These are phyloP conservation scores for Hypsibius dujardini DNA, from an alignment of 1,140 invertebrate genomes.

Conservation along the genomic window DNA sequence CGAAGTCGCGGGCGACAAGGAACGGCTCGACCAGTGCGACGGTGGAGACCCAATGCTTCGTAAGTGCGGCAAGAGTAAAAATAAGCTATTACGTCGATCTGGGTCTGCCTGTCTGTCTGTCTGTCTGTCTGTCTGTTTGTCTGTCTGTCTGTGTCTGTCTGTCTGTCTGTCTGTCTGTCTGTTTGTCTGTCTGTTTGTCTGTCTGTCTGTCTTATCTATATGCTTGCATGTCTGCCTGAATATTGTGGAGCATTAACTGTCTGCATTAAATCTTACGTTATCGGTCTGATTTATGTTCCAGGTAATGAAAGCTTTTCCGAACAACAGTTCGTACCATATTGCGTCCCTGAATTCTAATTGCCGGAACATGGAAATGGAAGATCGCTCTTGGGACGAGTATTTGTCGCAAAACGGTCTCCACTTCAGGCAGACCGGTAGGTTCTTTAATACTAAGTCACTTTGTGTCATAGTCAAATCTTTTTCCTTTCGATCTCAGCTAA, in stretches of 20 bases:
- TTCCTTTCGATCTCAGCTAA: too few relatives aligned
- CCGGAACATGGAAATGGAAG: neutral
- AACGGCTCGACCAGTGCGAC: neutral
- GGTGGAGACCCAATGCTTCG: slow-evolving; percentile 2
- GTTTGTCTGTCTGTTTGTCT: too few relatives aligned
- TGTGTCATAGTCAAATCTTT: too few relatives aligned
- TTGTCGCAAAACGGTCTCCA: neutral
- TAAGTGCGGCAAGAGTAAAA: neutral
- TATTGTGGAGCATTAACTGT: too few relatives aligned
- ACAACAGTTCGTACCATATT: neutral
- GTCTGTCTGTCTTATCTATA: too few relatives aligned
- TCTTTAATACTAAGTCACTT: too few relatives aligned
- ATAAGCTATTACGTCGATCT: neutral
- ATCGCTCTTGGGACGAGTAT: neutral
- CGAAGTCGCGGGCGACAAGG: neutral
- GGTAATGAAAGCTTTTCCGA: neutral
- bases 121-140: too few relatives aligned
- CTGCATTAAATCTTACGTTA: too few relatives aligned
- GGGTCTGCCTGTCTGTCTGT: too few relatives aligned
- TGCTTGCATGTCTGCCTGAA: too few relatives aligned
- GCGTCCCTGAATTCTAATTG: slow-evolving; percentile 4
- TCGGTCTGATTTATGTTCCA: neutral
- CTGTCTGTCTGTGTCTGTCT: too few relatives aligned
- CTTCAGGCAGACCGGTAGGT: neutral
- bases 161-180: too few relatives aligned